phyloP scores from a whole-genome alignment of 2,888 invertebrate genomes.

The Amblyteles armatorius region DNA sequence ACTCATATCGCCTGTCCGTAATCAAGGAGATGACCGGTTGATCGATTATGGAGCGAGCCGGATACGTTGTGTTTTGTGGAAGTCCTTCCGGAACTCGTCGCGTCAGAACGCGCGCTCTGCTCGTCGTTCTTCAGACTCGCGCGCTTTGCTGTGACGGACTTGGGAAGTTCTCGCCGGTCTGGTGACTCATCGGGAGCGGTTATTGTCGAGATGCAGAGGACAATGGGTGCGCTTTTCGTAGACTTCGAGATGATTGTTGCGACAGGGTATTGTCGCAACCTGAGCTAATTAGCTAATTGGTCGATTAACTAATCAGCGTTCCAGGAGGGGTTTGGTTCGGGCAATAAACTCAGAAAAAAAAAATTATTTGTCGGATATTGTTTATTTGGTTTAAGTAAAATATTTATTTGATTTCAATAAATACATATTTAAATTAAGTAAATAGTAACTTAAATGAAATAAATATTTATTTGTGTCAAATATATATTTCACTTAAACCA shows the following conservation, averaged over 20 bases:
- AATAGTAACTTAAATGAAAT: too few species aligned
- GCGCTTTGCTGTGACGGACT: background rate
- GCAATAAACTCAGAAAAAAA: too few species aligned
- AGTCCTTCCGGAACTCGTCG: background rate
- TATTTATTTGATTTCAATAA: too few species aligned
- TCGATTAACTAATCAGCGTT: background rate
- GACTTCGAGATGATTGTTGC: background rate
- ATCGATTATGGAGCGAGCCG: background rate
- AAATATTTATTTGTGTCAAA: too few species aligned
- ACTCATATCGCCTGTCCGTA: background rate
- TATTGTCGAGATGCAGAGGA: background rate
- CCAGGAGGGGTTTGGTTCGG: too few species aligned
- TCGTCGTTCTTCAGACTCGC: background rate
- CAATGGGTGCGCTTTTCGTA: background rate
- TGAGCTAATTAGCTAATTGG: background rate
- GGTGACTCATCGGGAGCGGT: conserved; percentile 6
- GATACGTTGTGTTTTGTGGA: background rate
- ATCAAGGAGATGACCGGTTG: background rate
- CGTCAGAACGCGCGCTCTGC: background rate
- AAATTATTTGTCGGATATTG: too few species aligned
- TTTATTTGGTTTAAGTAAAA: too few species aligned
- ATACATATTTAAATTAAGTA: too few species aligned
- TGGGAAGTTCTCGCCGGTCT: background rate
- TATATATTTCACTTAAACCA: too few species aligned
- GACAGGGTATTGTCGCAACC: background rate